Base-by-base conservation (phyloP, 2,888 invertebrate genomes). In the Augochlorella aurata region DNA sequence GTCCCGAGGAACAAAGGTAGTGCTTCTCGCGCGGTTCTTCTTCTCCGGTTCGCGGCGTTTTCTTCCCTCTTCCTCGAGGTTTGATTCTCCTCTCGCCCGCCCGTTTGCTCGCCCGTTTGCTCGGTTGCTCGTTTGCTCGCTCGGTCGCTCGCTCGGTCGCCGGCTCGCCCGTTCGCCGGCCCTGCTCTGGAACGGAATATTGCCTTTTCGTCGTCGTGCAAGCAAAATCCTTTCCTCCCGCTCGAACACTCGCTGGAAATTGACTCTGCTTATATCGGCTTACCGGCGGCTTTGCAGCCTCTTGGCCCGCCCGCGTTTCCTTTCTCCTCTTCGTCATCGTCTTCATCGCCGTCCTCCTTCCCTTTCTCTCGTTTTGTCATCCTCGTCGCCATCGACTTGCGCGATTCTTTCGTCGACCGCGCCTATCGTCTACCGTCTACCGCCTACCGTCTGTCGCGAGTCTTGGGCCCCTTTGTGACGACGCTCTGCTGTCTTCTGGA, bases 251-350 rank as follows among this genome's bases (percentile, higher is more conserved):
- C 85, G 84, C 80, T 88, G 87, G 86, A 88, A 88, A 88, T 88
- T 88, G 88, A 88, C 87, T 88, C 88, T 87, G 86, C 87, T 88
- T 88, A 88, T 88, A 88, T 88, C 88, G 87, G 88, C 88, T 88
- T 88, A 88, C 87, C 74, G 77, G 77, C 78, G 87, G 81, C 87
- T 86, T 85, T 85, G 81, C 85, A 85, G 80, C 71, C 82, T 87
- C 87, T 83, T 82, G 79, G 63, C 61, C 61, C 61, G 75, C 77
- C 84, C 58, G 70, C 80, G 68, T 78, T 73, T 77, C 77, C 76
- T 79, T 74, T 79, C 81, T 75, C 77, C 63, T 50, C 38, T 18
- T 65, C 66, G 21, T 29, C 69, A 44, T 63, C 18, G 29, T 54
- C 45, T 14, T 63, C 49, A 44, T 67, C 65, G 9, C 38, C 73